Conservation (phyloP, 2,797 vertebrate genomes). For the Neomorphus geoffroyi region DNA sequence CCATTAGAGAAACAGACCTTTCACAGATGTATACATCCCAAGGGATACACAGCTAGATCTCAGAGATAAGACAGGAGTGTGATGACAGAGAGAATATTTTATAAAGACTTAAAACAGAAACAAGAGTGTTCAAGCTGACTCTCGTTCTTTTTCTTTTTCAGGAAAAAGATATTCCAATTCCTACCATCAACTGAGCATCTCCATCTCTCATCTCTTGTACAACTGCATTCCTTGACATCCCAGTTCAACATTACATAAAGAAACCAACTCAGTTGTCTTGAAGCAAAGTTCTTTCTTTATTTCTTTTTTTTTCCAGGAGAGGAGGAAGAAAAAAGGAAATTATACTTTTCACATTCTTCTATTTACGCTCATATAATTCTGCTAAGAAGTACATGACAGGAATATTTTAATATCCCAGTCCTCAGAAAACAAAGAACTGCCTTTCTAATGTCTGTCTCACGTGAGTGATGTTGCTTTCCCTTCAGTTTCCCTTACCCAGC, state of each 20-base stretch:
- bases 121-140: accelerated
- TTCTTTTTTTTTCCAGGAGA: not conserved
- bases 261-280: not conserved
- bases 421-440: not conserved
- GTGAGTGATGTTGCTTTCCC: not conserved
- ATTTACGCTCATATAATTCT: not conserved
- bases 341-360: not conserved
- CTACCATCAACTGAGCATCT: not conserved
- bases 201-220: not conserved
- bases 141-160: not conserved
- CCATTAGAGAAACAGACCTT: not conserved
- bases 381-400: not conserved
- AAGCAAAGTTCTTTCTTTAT: not conserved
- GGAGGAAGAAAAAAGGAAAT: not conserved
- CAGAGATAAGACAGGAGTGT: not conserved
- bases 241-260: not conserved
- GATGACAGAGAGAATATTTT: not conserved
- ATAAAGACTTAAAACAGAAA: not conserved
- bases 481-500: not conserved
- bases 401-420: not conserved
- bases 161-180: not conserved
- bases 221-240: not conserved
- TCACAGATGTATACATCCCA: not conserved
- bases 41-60: not conserved
- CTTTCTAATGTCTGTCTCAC: not conserved